phyloP scores from a whole-genome alignment of 1,140 invertebrate species.

The Pseudomyrmex sp. region DNA sequence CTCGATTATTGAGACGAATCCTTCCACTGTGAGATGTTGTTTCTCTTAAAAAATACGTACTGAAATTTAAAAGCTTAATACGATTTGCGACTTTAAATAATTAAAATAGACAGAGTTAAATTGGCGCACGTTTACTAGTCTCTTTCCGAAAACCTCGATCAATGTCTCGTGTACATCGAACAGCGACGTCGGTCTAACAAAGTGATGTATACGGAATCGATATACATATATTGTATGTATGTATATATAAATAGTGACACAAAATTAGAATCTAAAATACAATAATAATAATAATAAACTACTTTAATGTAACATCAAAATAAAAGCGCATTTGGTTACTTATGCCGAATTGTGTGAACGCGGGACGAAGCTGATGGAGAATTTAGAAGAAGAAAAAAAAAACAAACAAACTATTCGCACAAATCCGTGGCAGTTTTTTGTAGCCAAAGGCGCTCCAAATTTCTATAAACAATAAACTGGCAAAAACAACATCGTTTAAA shows the following conservation, averaged over 20 bases:
- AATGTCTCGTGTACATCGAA: background rate
- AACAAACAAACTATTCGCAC: background rate
- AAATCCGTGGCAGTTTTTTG: constrained; percentile 17
- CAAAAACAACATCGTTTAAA: constrained; percentile 70
- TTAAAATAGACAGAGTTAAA: too few species aligned
- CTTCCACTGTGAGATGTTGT: background rate
- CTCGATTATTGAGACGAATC: background rate
- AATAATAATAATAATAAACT: constrained; percentile 39
- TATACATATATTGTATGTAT: constrained; percentile 17
- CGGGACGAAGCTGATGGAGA: background rate
- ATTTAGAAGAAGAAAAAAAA: constrained; percentile 28
- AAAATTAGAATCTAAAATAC: constrained; percentile 57
- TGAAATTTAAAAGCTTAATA: too few species aligned
- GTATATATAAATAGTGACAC: constrained; percentile 59
- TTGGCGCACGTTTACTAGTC: background rate
- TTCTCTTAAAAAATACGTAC: constrained; percentile 20
- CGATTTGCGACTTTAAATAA: too few species aligned
- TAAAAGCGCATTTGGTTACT: constrained; percentile 65
- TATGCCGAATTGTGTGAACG: constrained; percentile 11
- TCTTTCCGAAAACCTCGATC: background rate
- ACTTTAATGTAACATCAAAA: constrained; percentile 47
- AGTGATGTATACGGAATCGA: background rate
- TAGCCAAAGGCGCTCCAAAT: constrained; percentile 66
- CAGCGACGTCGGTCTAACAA: background rate
- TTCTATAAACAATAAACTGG: constrained; percentile 64